phyloP scores from a whole-genome alignment of 2,888 invertebrate genomes.

The Aleiodes testaceus region DNA sequence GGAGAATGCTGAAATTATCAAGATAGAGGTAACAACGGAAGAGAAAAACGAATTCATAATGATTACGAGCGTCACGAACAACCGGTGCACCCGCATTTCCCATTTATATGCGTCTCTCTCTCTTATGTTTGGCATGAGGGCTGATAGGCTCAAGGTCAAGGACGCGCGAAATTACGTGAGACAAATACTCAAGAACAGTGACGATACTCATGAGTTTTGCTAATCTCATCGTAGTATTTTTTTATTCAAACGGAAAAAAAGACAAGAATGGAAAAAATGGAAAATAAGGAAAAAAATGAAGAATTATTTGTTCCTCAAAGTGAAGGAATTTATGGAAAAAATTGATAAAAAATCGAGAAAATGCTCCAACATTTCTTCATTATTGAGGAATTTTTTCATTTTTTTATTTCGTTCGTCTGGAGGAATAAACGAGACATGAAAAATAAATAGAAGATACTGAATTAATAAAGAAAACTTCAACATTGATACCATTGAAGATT shows the following conservation, averaged over 20 bases:
- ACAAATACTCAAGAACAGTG: slow-evolving; percentile 53
- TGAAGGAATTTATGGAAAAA: too few species aligned
- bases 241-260: slow-evolving; percentile 12
- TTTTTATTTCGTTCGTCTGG: too few species aligned
- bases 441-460: too few species aligned
- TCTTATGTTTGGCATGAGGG: slow-evolving; percentile 45
- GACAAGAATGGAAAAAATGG: too few species aligned
- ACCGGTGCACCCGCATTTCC: slow-evolving; percentile 69
- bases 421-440: too few species aligned
- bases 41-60: slow-evolving; percentile 47
- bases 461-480: too few species aligned
- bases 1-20: not conserved
- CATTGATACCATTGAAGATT: too few species aligned
- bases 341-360: too few species aligned
- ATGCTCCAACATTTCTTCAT: too few species aligned
- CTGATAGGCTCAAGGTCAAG: slow-evolving; percentile 66
- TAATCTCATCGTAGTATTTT: slow-evolving; percentile 2
- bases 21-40: slow-evolving; percentile 13
- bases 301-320: too few species aligned
- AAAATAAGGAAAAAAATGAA: too few species aligned
- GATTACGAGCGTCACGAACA: slow-evolving; percentile 62
- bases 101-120: slow-evolving; percentile 54
- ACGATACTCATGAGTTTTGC: not conserved
- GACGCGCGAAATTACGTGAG: slow-evolving; percentile 58
- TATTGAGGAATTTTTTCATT: too few species aligned